Percentiles rank a stretch among this genome's conserved stretches.
These are phyloP conservation scores for Gymnobelideus leadbeateri DNA, from an alignment of 2,113 vertebrate genomes.

Conservation along the genomic window DNA sequence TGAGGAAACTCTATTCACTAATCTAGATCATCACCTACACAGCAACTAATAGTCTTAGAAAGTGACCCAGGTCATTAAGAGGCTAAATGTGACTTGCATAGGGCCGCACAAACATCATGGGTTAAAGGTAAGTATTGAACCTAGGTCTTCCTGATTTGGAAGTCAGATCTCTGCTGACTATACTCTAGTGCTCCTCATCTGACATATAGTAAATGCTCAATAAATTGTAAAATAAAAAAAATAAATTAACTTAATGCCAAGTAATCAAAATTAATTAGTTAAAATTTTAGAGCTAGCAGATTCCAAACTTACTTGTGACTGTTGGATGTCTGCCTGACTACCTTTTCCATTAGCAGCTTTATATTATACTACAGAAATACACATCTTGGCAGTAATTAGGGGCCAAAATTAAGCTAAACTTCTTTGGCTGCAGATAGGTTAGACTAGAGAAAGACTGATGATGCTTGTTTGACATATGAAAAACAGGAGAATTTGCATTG, in stretches of 20 bases:
- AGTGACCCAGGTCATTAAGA: background rate
- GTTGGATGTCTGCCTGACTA: background rate
- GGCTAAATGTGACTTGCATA: background rate
- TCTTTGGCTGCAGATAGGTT: too few species aligned
- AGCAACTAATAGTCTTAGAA: too few species aligned
- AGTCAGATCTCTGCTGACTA: background rate
- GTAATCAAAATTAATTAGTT: background rate
- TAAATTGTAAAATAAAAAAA: background rate
- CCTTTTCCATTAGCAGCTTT: background rate
- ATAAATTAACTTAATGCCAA: background rate
- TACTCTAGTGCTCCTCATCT: background rate
- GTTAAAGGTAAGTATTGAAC: background rate
- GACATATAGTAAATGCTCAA: background rate
- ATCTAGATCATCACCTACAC: too few species aligned
- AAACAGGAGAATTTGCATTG: too few species aligned
- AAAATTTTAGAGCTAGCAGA: background rate
- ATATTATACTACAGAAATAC: background rate
- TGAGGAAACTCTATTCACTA: too few species aligned
- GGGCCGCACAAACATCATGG: background rate
- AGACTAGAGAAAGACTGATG: too few species aligned
- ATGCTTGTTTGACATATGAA: too few species aligned
- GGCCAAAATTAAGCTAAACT: too few species aligned
- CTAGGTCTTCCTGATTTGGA: background rate
- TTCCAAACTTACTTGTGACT: background rate
- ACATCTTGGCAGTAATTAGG: too few species aligned